These are phyloP conservation scores for Crotophaga sulcirostris DNA, from an alignment of 2,113 vertebrate species.

Conservation along the genomic window DNA sequence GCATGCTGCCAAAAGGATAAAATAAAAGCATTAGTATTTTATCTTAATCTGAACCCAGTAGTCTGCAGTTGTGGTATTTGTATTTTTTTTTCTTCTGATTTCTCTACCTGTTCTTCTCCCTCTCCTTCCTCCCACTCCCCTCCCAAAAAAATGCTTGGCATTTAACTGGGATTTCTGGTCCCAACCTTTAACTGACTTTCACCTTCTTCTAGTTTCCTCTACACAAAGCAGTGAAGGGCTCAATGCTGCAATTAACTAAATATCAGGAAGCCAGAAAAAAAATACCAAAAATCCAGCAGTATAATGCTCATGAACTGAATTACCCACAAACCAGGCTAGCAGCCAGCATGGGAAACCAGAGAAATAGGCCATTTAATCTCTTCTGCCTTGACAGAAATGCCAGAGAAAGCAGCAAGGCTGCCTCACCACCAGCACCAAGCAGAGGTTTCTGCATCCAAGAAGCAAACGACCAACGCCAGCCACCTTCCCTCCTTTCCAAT, in stretches of 20 bases:
- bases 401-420: not conserved
- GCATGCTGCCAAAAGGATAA: not conserved
- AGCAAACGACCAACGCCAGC: not conserved
- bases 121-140: not conserved
- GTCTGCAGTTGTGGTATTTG: not conserved
- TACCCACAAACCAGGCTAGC: conserved; percentile 21
- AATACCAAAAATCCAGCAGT: not conserved
- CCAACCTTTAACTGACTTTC: not conserved
- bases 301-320: not conserved
- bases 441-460: not conserved
- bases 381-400: not conserved
- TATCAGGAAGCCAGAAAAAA: not conserved
- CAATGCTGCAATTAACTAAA: not conserved
- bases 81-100: not conserved
- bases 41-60: not conserved
- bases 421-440: not conserved
- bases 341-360: conserved; percentile 36
- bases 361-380: conserved; percentile 6
- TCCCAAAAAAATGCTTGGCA: not conserved
- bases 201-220: not conserved
- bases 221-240: not conserved
- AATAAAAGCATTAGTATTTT: not conserved
- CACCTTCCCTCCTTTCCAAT: not conserved
- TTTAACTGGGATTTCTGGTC: not conserved
- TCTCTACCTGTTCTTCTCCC: not conserved